phyloP scores from a whole-genome alignment of 2,888 invertebrate species.

The Gordius sp. region DNA sequence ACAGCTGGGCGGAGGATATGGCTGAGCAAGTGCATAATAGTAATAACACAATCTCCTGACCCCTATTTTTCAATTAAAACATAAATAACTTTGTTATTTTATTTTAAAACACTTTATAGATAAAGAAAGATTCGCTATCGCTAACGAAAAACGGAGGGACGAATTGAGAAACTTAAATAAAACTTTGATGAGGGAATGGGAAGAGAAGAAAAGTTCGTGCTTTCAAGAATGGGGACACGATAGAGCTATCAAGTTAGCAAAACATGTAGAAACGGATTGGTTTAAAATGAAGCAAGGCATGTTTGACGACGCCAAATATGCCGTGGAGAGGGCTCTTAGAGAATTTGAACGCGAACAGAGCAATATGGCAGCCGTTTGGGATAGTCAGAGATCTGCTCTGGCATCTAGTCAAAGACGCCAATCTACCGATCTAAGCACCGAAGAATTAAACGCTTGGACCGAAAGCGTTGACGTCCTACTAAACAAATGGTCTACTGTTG shows the following conservation, averaged over 20 bases:
- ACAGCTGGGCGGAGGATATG: slow-evolving; percentile 10
- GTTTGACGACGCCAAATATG: background rate
- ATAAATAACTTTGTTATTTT: background rate
- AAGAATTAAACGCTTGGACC: background rate
- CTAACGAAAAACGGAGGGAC: background rate
- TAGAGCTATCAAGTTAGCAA: background rate
- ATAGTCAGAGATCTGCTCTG: background rate
- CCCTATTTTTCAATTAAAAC: background rate
- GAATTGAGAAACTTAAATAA: background rate
- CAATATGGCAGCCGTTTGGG: background rate
- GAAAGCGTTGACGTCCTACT: background rate
- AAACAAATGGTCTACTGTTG: background rate
- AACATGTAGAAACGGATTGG: slow-evolving; percentile 3
- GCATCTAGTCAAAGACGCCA: background rate
- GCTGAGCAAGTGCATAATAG: background rate
- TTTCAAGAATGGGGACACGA: background rate
- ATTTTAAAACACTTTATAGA: background rate
- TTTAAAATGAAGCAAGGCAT: background rate
- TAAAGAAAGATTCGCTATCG: background rate
- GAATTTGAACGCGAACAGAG: background rate
- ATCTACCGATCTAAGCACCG: background rate
- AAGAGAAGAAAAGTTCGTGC: background rate
- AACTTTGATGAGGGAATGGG: background rate
- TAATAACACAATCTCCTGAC: background rate
- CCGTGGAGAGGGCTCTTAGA: background rate